These are phyloP conservation scores for Hirtodrosophila cameraria DNA, from an alignment of 2,888 invertebrate genomes.

Conservation along the genomic window DNA sequence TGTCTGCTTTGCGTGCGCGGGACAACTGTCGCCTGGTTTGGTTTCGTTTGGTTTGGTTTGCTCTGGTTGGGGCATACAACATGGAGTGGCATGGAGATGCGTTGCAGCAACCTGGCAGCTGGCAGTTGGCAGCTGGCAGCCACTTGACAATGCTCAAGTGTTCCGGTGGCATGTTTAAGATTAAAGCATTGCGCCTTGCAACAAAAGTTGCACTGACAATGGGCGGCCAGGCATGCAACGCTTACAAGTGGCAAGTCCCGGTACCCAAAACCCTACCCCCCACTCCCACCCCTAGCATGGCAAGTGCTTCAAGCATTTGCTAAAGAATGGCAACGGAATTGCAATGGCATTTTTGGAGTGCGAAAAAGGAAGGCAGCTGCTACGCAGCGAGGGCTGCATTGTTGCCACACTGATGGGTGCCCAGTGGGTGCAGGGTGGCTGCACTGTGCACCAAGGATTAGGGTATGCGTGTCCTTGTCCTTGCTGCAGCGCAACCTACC, in stretches of 20 bases:
- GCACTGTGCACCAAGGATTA: neutral
- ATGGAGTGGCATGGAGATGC: neutral
- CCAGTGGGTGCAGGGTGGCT: neutral
- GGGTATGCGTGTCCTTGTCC: slow-evolving; percentile 65
- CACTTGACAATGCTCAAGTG: slow-evolving; percentile 78
- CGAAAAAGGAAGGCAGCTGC: slow-evolving; percentile 29
- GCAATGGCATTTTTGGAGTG: slow-evolving; percentile 70
- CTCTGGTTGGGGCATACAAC: slow-evolving; percentile 4
- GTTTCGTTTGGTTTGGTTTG: slow-evolving; percentile 10
- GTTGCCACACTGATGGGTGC: slow-evolving; percentile 44
- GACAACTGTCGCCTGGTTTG: slow-evolving; percentile 48
- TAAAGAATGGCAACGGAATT: slow-evolving; percentile 73
- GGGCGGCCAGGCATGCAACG: slow-evolving; percentile 63
- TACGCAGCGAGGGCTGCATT: slow-evolving; percentile 34
- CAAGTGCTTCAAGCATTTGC: slow-evolving; percentile 71
- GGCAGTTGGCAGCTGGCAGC: slow-evolving; percentile 56
- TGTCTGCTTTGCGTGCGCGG: slow-evolving; percentile 68
- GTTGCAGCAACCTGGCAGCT: slow-evolving; percentile 23
- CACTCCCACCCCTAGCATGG: too few relatives aligned
- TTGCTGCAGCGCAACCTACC: too few relatives aligned
- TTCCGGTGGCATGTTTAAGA: slow-evolving; percentile 80
- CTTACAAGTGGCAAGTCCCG: slow-evolving; percentile 54
- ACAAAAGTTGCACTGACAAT: slow-evolving; percentile 76
- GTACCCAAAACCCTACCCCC: slow-evolving; percentile 32
- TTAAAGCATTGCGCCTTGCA: slow-evolving; percentile 75